Evolutionary conservation across 2,797 vertebrate genomes (phyloP).

Genomic region (Pangasius larnaudii): DNA sequence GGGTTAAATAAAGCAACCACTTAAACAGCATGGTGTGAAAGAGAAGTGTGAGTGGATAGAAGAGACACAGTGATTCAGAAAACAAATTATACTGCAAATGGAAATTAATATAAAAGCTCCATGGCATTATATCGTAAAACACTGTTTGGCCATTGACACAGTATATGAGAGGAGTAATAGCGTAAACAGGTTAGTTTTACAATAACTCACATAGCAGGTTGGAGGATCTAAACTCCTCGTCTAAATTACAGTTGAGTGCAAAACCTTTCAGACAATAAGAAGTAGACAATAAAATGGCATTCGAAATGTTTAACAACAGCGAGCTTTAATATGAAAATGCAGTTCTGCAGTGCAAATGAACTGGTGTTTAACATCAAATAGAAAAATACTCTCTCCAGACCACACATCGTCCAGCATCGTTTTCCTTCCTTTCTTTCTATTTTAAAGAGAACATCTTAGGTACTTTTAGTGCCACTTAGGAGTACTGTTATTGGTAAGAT

Average conservation of each 20-base stretch:
- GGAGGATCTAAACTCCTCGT: neutral
- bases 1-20: slow-evolving; percentile 61
- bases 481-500: neutral
- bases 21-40: slow-evolving; percentile 47
- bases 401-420: too few relatives aligned
- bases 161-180: neutral
- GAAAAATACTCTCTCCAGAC: neutral
- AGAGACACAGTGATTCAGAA: slow-evolving; percentile 24
- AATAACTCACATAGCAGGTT: neutral
- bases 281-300: neutral
- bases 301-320: neutral
- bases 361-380: neutral
- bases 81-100: slow-evolving; percentile 15
- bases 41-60: slow-evolving; percentile 21
- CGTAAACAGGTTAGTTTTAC: neutral
- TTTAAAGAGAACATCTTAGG: neutral
- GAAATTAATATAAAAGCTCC: neutral
- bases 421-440: neutral
- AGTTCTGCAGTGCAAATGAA: neutral
- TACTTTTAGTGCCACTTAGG: neutral
- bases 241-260: neutral
- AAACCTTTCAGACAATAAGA: neutral
- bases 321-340: neutral
- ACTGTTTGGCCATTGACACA: neutral
- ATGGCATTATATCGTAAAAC: neutral